phyloP scores from a whole-genome alignment of 2,113 vertebrate genomes.

The Eurypyga helias region DNA sequence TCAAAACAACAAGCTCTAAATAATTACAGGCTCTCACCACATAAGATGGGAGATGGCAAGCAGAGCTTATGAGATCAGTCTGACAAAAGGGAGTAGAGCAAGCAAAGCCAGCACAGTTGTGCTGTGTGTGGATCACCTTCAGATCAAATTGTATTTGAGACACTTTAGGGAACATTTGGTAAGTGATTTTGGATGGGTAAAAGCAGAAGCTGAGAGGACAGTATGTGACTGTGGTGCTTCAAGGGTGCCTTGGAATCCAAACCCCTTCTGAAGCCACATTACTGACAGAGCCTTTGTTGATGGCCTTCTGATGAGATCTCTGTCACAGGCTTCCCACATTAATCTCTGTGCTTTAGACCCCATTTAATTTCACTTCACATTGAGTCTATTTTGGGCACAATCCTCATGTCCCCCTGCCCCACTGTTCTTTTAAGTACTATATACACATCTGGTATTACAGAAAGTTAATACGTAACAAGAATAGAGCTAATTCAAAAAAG shows the following conservation, averaged over 20 bases:
- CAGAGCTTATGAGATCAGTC: background rate
- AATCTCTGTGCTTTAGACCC: background rate
- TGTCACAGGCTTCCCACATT: background rate
- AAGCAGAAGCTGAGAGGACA: background rate
- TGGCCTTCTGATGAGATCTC: background rate
- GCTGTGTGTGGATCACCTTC: background rate
- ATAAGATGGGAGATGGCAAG: background rate
- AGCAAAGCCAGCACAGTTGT: background rate
- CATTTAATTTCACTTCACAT: background rate
- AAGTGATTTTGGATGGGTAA: background rate
- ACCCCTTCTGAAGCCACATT: background rate
- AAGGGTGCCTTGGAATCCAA: background rate
- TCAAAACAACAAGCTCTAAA: background rate
- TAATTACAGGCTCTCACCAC: background rate
- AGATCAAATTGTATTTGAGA: background rate
- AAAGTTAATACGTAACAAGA: background rate
- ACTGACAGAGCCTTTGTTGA: background rate
- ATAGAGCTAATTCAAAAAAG: background rate
- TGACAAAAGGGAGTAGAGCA: background rate
- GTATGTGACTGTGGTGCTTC: background rate
- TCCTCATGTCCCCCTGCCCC: accelerated
- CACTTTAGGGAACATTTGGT: background rate
- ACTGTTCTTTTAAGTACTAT: background rate
- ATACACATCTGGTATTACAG: background rate
- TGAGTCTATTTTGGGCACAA: background rate